Percentiles rank a stretch among this genome's conserved stretches.
Conservation (phyloP, 2,888 invertebrate genomes). For the Diarsia brunnea region DNA sequence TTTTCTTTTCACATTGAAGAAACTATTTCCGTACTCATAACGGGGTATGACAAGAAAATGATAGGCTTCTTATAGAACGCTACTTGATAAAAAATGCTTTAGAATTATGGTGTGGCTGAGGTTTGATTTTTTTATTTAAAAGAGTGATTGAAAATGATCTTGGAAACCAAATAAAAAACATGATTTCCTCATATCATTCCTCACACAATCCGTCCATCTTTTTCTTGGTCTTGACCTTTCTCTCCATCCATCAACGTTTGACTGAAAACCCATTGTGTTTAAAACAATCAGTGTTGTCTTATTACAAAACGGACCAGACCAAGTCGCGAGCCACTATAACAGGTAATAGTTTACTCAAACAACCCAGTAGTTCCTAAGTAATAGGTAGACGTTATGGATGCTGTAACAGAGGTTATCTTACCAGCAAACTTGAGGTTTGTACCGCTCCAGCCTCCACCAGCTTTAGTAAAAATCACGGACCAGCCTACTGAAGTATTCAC, state of each 20-base stretch:
- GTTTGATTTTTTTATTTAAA: not conserved
- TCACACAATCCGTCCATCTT: too few relatives aligned
- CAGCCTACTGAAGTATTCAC: slow-evolving; percentile 82
- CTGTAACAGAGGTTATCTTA: slow-evolving; percentile 17
- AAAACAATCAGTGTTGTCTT: not conserved
- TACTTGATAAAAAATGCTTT: not conserved
- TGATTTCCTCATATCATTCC: too few relatives aligned
- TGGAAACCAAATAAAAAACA: not conserved
- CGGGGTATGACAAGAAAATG: not conserved
- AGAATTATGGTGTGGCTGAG: not conserved
- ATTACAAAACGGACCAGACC: not conserved
- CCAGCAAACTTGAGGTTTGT: slow-evolving; percentile 12
- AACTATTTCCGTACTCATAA: not conserved
- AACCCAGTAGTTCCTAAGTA: not conserved
- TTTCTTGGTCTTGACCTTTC: too few relatives aligned
- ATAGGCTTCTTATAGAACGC: too few relatives aligned
- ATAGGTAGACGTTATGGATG: not conserved
- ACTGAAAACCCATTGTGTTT: not conserved
- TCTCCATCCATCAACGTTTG: too few relatives aligned
- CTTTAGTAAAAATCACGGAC: slow-evolving; percentile 81
- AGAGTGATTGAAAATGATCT: too few relatives aligned
- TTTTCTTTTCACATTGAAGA: not conserved
- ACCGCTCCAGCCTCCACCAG: slow-evolving; percentile 49
- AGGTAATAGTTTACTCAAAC: not conserved
- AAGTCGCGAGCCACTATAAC: not conserved